Evolutionary conservation across 2,797 vertebrate genomes (phyloP), one percentile per base, ranked within the genome.

Genomic region (Danio aesculapii): DNA sequence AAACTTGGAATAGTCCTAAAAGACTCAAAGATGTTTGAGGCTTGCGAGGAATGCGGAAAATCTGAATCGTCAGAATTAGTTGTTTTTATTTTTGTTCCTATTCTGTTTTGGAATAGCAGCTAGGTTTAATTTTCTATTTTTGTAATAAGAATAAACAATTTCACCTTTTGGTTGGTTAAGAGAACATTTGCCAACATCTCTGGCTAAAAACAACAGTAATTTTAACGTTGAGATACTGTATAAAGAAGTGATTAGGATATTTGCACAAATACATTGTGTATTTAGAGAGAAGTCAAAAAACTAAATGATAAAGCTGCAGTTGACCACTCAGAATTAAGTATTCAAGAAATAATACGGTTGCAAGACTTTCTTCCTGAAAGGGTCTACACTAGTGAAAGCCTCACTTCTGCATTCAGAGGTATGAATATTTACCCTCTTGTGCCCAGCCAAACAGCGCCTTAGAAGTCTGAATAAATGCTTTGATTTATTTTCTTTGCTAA

Each of bases 371-470:
- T 55, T 57, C 47, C 52, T n/a, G 14, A 30, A 21, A 47, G 10
- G 75, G 39, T 67, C 75, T 58, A 57, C 43, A 30, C 12, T 52
- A 62, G 55, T 16, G 16, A 70, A 77, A 41, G 57, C 30, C 39
- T 68, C 49, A 16, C 50, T 55, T 62, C 68, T 50, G 21, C 11
- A 16, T 41, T 39, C 19, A 6, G n/a, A 63, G 41, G 17, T 43
- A 16, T 47, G 70, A 71, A 71, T 39, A 71, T 69, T 72, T 47
- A 58, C 64, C 64, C 64, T 62, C 12, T 75, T 50, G 64, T 75
- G 55, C 61, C 47, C 67, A 67, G 71, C 64, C 59, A 81, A 80
- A 82, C 70, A 74, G 63, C 63, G 17, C 44, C 75, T 77, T 77
- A 49, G 43, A 67, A 30, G 21, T 74, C 61, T 16, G 75, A 43